Base-by-base conservation (phyloP, 2,797 vertebrate genomes). In the Chelonia mydas region DNA sequence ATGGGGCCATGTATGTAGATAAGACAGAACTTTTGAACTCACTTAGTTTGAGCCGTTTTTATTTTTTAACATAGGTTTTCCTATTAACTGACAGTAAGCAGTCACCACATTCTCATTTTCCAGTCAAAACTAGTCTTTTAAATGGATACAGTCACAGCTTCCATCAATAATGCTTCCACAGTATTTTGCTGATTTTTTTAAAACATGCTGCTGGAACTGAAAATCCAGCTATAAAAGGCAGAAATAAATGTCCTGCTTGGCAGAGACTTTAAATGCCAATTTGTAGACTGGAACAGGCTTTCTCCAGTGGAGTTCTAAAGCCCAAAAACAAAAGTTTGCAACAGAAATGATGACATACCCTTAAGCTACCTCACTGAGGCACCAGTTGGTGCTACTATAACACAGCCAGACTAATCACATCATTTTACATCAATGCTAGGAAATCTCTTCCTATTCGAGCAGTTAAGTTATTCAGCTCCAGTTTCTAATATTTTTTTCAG, bases 401-500 rank as follows among this genome's bases (percentile, higher is more conserved):
- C 81, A 51, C 2, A 31, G 77, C 91, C 33, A 37, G 31, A 72
- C 65, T 51, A 50, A 78, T 68, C 85, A 86, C 78, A 78, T 81
- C 45, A 51, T 87, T 89, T 50, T 17, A 19, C 74, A 28, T 49
- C 74, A 15, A 61, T 53, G 41, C 21, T 84, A 45, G n/a, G 37
- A n/a, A 86, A 78, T 47, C 45, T 47, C 41, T 27, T 15, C 45
- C 5, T 27, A 31, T 25, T 8, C 87, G 53, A 90, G 74, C 12
- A 76, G 81, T 84, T 93, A 84, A 86, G 93, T 45, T 41, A 23
- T 8, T 87, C 90, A 68, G 77, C 45, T 9, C 54, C 54, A 45
- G 47, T 51, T 86, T 83, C 12, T 59, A 47, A 13, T 72, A 19
- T 89, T 96, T 72, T 90, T 85, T 95, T 82, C 80, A 77, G 85